A percentile compares a stretch with the other conserved stretches of the same genome.
Conservation (phyloP, 1,140 invertebrate species). For the Cotesia chilonis region DNA sequence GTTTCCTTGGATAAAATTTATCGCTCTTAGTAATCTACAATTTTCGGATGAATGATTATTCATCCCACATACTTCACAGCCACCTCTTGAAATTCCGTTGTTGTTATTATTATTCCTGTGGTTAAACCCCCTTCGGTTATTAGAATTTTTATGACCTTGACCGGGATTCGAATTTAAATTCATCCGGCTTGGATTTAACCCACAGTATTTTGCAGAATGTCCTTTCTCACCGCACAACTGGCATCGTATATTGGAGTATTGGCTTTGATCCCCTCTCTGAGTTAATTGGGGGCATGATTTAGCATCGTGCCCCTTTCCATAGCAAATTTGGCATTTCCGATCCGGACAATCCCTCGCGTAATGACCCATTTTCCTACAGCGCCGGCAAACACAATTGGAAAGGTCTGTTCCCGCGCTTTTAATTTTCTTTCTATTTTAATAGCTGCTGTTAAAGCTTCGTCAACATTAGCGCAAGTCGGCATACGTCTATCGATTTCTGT, state of each 20-base stretch:
- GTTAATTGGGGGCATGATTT: neutral
- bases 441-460: neutral
- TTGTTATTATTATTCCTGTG: too few relatives aligned
- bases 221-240: neutral
- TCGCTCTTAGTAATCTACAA: neutral
- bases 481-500: slow-evolving; percentile 6
- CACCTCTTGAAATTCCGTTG: too few relatives aligned
- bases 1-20: neutral
- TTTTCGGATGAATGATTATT: neutral
- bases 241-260: neutral
- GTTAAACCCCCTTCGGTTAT: too few relatives aligned
- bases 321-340: neutral
- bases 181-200: neutral
- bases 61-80: neutral
- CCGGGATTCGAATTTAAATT: too few relatives aligned
- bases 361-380: neutral
- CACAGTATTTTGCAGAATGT: neutral
- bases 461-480: neutral
- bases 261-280: neutral
- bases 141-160: too few relatives aligned
- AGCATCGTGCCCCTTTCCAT: neutral
- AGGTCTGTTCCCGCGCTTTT: neutral
- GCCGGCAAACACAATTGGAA: neutral
- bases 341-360: neutral
- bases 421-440: slow-evolving; percentile 4